Conservation (phyloP, 2,888 invertebrate genomes). For the Stenolophus ochropezus region DNA sequence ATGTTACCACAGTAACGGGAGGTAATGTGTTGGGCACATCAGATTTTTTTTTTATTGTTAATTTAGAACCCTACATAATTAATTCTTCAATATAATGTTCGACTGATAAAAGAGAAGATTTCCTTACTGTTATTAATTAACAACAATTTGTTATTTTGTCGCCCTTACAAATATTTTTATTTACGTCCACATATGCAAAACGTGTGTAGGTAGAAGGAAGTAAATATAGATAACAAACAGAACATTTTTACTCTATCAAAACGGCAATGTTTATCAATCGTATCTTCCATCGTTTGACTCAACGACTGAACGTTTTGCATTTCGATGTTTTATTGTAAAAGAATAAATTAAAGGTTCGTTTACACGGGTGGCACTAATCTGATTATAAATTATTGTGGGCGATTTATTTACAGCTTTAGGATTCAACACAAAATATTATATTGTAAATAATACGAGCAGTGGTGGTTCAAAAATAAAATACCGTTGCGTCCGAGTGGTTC, state of each 20-base stretch:
- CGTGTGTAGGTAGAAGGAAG: background rate
- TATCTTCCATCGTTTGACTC: background rate
- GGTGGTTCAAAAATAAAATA: too few species aligned
- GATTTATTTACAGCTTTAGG: constrained; percentile 31
- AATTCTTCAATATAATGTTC: too few species aligned
- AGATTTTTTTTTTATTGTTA: too few species aligned
- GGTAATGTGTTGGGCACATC: too few species aligned
- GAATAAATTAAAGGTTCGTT: constrained; percentile 48
- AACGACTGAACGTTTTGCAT: constrained; percentile 1
- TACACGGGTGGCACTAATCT: constrained; percentile 36
- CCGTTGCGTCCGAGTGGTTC: too few species aligned
- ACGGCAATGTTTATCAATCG: background rate
- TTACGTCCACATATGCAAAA: too few species aligned
- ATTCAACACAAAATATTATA: too few species aligned
- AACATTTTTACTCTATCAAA: background rate
- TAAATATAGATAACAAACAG: background rate
- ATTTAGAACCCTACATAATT: too few species aligned
- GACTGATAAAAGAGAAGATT: too few species aligned
- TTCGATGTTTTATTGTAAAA: constrained; percentile 23
- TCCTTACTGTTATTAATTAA: background rate
- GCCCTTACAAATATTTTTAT: background rate
- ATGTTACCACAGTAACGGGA: too few species aligned
- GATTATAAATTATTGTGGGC: constrained; percentile 39
- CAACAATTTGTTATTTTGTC: background rate
- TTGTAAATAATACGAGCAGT: too few species aligned